These are phyloP conservation scores for Nysson spinosus DNA, from an alignment of 2,888 invertebrate genomes.

Conservation along the genomic window DNA sequence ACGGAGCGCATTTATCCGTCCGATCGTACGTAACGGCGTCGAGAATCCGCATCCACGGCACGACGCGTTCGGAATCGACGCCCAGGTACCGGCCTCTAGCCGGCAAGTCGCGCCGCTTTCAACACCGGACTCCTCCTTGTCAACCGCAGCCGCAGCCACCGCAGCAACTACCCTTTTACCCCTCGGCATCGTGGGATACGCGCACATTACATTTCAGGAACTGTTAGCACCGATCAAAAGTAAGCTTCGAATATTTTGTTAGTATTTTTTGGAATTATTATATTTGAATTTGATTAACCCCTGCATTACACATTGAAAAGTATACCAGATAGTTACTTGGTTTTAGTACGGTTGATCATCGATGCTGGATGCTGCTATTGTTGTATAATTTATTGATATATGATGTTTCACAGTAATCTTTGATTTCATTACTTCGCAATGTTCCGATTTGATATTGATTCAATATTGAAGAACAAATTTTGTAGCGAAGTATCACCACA, in stretches of 20 bases:
- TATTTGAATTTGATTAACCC: too few species aligned
- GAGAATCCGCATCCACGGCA: slow-evolving; percentile 51
- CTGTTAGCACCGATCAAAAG: slow-evolving; percentile 77
- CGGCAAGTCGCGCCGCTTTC: slow-evolving; percentile 54
- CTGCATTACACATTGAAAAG: too few species aligned
- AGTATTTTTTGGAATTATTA: background rate
- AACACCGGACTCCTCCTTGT: slow-evolving; percentile 56
- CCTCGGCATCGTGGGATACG: slow-evolving; percentile 64
- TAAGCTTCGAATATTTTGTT: slow-evolving; percentile 51
- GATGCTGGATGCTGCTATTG: too few species aligned
- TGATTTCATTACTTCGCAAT: too few species aligned
- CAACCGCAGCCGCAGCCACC: slow-evolving; percentile 54
- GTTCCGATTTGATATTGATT: too few species aligned
- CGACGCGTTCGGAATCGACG: slow-evolving; percentile 59
- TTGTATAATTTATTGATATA: too few species aligned
- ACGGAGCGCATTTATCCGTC: slow-evolving; percentile 71
- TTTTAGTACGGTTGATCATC: too few species aligned
- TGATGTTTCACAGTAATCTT: too few species aligned
- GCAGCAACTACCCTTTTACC: slow-evolving; percentile 49
- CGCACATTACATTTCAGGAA: slow-evolving; percentile 74
- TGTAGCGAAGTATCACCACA: too few species aligned
- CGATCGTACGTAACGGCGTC: slow-evolving; percentile 68
- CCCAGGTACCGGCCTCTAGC: slow-evolving; percentile 54
- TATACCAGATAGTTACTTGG: too few species aligned
- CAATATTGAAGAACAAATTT: too few species aligned